Evolutionary conservation across 2,113 vertebrate species (phyloP).

Genomic region (Pipa parva): DNA sequence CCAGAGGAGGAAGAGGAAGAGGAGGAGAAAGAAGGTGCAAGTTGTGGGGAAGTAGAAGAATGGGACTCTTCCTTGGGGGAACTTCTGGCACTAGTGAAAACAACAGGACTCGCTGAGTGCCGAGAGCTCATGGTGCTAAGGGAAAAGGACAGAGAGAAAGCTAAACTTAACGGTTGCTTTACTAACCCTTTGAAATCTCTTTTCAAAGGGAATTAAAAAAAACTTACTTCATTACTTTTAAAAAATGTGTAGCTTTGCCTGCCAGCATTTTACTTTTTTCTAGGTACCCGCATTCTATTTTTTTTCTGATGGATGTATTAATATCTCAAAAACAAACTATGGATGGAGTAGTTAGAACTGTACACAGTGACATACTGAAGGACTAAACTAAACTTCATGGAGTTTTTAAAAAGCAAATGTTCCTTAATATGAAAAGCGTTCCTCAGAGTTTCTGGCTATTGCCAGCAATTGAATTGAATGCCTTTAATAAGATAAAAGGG

Average conservation of each 20-base stretch:
- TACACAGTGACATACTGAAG: too few species aligned
- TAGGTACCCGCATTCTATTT: too few species aligned
- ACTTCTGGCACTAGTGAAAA: slow-evolving; percentile 76
- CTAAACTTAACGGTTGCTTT: slow-evolving; percentile 13
- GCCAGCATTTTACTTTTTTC: background rate
- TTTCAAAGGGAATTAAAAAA: background rate
- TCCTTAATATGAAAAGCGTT: too few species aligned
- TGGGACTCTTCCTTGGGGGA: slow-evolving; percentile 90
- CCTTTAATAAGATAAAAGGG: too few species aligned
- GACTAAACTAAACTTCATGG: too few species aligned
- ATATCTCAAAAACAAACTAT: too few species aligned
- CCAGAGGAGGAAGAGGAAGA: slow-evolving; percentile 80
- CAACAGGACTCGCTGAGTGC: slow-evolving; percentile 79
- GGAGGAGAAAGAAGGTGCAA: slow-evolving; percentile 73
- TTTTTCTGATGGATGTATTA: too few species aligned
- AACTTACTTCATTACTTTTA: background rate
- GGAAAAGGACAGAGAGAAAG: slow-evolving; percentile 56
- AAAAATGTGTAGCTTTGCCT: background rate
- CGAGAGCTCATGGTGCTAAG: slow-evolving; percentile 73
- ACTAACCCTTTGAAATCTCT: background rate
- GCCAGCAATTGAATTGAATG: too few species aligned
- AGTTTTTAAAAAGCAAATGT: too few species aligned
- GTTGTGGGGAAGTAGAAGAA: slow-evolving; percentile 73
- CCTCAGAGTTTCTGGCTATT: too few species aligned
- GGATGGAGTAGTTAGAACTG: too few species aligned